Conservation (phyloP, 92 coral and sea anemone genomes). For the Porites cylindrica region DNA sequence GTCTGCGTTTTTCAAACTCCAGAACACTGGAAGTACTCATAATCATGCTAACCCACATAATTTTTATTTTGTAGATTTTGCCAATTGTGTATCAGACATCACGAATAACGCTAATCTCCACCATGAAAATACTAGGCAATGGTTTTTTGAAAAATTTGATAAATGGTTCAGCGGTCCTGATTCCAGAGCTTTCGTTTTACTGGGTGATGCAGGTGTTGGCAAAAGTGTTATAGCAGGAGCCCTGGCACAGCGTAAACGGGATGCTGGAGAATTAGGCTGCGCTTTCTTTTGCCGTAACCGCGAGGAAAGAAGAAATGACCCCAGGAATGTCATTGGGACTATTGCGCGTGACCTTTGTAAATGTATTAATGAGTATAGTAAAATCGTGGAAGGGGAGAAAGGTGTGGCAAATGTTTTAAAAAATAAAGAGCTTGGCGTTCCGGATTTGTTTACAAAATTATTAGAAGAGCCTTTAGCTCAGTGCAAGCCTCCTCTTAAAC, state of each 20-base stretch:
- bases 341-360: constrained; percentile 42
- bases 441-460: constrained; percentile 56
- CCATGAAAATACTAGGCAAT: constrained; percentile 52
- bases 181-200: constrained; percentile 59
- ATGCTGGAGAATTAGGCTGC: constrained; percentile 33
- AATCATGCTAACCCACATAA: no score
- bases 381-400: constrained; percentile 22
- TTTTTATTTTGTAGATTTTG: constrained; percentile 15
- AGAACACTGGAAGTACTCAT: no score
- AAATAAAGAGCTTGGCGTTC: constrained; percentile 18
- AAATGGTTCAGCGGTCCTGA: constrained; percentile 51
- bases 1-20: no score
- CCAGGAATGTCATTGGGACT: constrained; percentile 56
- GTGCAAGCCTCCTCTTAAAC: background rate
- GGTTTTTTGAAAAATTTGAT: constrained; percentile 54
- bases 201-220: constrained; percentile 72
- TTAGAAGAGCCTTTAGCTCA: constrained; percentile 56
- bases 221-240: constrained; percentile 68
- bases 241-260: constrained; percentile 35
- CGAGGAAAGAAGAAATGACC: constrained; percentile 47
- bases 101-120: constrained; percentile 8
- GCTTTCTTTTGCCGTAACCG: constrained; percentile 59
- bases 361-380: constrained; percentile 26
- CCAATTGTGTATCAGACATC: constrained; percentile 48
- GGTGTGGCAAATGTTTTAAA: constrained; percentile 23